Base-by-base conservation (phyloP, 2,113 vertebrate species). In the Callipepla squamata region DNA sequence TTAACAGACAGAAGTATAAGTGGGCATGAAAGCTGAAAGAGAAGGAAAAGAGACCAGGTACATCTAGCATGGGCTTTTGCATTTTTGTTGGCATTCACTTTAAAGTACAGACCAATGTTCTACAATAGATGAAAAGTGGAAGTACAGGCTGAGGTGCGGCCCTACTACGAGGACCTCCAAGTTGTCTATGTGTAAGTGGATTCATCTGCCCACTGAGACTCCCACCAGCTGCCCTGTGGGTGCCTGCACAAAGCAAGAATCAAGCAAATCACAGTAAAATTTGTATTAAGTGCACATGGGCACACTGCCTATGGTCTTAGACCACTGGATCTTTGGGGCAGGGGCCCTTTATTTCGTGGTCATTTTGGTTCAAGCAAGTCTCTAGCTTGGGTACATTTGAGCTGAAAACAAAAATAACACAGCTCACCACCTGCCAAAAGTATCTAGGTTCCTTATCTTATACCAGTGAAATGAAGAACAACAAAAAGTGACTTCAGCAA, bases 171-270 rank as follows among this genome's bases (percentile, higher is more conserved):
- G 32, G 28, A 61, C 5, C 19, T 62, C n/a, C 32, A 63, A 34
- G 13, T 1, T 32, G 4, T 9, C 76, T 44, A 42, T 19, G 26
- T 0, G 0, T 2, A 4, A 2, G 18, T 20, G 7, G 13, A 59
- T 55, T 80, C 4, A 1, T 25, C 34, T 65, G 16, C 20, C 21
- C 28, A 20, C 13, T 16, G 21, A 72, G 18, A 26, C 11, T 28
- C 23, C 32, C 44, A 53, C 9, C 15, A n/a, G 11, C 22, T 84
- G 21, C 20, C 11, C 11, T 80, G 63, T 21, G 13, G 8, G 40
- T 57, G 2, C 23, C 28, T 32, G 8, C 23, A 63, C n/a, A 78
- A 68, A 42, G n/a, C 8, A 63, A 19, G 6, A 86, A 32, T n/a
- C 15, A 78, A 86, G 50, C 5, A 59, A 51, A 4, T 16, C 8